A percentile compares a stretch with the other conserved stretches of the same genome.
phyloP scores from a whole-genome alignment of 92 coral and sea anemone species.

The Galaxea fascicularis region DNA sequence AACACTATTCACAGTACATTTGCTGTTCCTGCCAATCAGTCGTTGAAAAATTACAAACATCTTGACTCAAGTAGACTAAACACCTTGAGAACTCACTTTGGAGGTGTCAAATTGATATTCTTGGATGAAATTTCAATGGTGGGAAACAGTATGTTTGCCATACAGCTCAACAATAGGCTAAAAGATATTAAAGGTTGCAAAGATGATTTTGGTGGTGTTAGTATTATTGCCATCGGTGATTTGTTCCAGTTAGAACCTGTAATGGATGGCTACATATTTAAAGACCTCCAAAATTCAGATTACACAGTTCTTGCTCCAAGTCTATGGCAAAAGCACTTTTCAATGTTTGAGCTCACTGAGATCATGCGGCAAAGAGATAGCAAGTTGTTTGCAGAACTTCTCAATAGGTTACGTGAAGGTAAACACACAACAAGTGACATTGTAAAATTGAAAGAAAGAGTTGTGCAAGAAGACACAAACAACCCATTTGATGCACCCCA shows the following conservation, averaged over 20 bases:
- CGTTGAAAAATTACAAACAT: constrained; percentile 5
- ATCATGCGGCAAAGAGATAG: constrained; percentile 67
- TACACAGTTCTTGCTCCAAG: constrained; percentile 40
- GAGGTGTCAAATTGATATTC: constrained; percentile 9
- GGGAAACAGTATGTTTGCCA: constrained; percentile 51
- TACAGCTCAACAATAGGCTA: constrained; percentile 49
- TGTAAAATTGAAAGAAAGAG: background rate
- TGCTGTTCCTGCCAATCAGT: constrained; percentile 39
- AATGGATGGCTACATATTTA: constrained; percentile 43
- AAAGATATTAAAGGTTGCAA: constrained; percentile 51
- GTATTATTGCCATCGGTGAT: constrained; percentile 60
- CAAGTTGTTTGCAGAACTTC: constrained; percentile 45
- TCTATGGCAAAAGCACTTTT: constrained; percentile 44
- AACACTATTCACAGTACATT: constrained; percentile 29
- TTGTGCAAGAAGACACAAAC: background rate
- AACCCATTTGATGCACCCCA: constrained; percentile 9
- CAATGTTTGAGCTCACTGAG: constrained; percentile 42
- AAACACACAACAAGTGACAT: constrained; percentile 38
- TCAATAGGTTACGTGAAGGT: constrained; percentile 53
- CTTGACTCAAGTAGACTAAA: constrained; percentile 38
- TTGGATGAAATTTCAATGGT: constrained; percentile 62
- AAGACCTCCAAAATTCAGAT: constrained; percentile 26
- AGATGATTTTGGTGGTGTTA: constrained; percentile 54
- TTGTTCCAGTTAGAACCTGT: constrained; percentile 58
- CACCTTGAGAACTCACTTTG: constrained; percentile 16